Conservation (phyloP, 2,797 vertebrate genomes). For the Otolemur crassicaudatus region DNA sequence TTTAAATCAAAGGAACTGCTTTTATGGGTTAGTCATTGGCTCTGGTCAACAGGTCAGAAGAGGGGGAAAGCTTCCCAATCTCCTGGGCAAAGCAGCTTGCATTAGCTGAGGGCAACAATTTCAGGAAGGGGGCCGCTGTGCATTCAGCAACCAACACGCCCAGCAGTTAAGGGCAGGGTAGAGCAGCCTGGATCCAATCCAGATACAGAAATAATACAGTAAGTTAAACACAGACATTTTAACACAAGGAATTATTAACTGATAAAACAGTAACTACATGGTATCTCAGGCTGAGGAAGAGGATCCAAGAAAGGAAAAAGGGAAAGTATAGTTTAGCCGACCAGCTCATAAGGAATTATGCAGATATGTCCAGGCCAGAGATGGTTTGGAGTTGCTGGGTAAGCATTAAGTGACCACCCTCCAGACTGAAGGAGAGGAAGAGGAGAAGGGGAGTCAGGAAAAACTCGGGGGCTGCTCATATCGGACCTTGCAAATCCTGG, state of each 20-base stretch:
- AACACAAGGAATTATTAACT: background rate
- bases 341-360: background rate
- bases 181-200: background rate
- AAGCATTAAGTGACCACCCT: background rate
- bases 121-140: background rate
- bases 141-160: background rate
- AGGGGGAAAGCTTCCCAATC: background rate
- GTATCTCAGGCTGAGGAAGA: background rate
- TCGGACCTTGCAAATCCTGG: background rate
- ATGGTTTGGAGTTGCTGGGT: background rate
- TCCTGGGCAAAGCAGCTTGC: background rate
- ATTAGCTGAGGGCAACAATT: background rate
- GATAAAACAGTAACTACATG: background rate
- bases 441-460: background rate
- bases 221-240: background rate
- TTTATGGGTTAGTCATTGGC: background rate
- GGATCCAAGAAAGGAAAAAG: background rate
- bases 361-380: background rate
- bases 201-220: background rate
- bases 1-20: background rate
- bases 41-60: background rate
- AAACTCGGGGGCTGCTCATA: background rate
- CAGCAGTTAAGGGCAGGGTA: background rate
- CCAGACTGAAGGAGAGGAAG: too few relatives aligned
- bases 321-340: background rate